phyloP scores from a whole-genome alignment of 2,888 invertebrate species.

The Metellina segmentata region DNA sequence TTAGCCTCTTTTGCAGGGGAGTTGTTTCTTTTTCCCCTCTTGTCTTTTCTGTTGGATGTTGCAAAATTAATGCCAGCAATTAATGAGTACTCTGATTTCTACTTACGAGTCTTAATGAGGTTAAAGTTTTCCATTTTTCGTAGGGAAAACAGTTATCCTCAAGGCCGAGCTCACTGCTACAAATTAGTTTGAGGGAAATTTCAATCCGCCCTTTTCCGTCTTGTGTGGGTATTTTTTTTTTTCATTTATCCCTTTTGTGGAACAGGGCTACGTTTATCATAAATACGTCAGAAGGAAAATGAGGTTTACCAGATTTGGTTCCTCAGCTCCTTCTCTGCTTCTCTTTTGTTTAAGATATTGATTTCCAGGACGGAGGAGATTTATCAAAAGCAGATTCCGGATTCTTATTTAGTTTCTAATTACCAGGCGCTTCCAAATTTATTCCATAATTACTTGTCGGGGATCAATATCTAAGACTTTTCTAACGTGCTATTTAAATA shows the following conservation, averaged over 20 bases:
- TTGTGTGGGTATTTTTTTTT: constrained; percentile 1
- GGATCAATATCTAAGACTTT: not conserved
- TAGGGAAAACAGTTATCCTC: constrained; percentile 25
- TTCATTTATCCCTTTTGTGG: not conserved
- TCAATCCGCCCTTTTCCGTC: constrained; percentile 21
- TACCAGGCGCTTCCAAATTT: not conserved
- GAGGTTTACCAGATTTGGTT: constrained; percentile 10
- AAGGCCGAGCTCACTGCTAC: constrained; percentile 8
- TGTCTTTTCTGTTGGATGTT: constrained; percentile 8
- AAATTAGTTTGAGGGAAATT: constrained; percentile 47
- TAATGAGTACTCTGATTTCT: constrained; percentile 68
- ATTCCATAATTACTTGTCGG: not conserved
- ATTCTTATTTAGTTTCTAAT: not conserved
- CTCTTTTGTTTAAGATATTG: not conserved
- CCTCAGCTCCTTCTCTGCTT: not conserved
- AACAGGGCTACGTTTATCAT: constrained; percentile 19
- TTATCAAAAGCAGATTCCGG: not conserved
- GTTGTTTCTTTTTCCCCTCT: constrained; percentile 6
- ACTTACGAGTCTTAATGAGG: constrained; percentile 61
- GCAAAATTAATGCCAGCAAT: constrained; percentile 68
- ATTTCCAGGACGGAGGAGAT: not conserved
- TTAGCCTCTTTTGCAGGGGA: constrained; percentile 12
- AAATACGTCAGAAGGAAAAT: constrained; percentile 24
- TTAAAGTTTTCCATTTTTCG: constrained; percentile 70
- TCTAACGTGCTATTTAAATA: not conserved